Evolutionary conservation across 2,888 invertebrate species (phyloP).

Genomic region (Myopa tessellatipennis): DNA sequence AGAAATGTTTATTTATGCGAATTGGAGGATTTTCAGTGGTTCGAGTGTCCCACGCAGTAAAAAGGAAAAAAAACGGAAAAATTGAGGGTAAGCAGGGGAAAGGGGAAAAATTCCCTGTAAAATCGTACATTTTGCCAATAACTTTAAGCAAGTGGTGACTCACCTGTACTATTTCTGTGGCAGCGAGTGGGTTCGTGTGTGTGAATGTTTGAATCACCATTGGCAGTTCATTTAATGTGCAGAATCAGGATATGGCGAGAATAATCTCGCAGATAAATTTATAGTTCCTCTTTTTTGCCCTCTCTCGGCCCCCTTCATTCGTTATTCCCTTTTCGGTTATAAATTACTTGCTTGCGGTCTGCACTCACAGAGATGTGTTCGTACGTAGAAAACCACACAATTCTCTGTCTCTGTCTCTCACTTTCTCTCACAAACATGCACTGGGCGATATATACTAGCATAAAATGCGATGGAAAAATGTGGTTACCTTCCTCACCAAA

Average conservation of each 20-base stretch:
- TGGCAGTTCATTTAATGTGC: constrained; percentile 40
- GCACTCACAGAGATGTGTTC: constrained; percentile 13
- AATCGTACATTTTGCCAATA: constrained; percentile 5
- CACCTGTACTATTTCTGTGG: background rate
- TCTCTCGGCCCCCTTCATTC: background rate
- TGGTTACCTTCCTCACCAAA: background rate
- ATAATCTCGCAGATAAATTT: constrained; percentile 34
- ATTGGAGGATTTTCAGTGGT: constrained; percentile 26
- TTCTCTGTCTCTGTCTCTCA: background rate
- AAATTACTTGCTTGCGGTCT: constrained; percentile 38
- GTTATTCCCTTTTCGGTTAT: constrained; percentile 39
- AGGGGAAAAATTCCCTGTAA: background rate
- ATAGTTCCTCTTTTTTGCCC: constrained; percentile 6
- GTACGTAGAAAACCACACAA: background rate
- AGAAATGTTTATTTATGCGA: constrained; percentile 12
- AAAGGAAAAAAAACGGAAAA: background rate
- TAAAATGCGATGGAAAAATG: constrained; percentile 15
- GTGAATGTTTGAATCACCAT: constrained; percentile 22
- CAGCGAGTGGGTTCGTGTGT: background rate
- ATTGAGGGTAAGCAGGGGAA: background rate
- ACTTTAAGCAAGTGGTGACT: background rate
- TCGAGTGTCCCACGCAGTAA: constrained; percentile 11
- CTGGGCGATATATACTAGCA: background rate
- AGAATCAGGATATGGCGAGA: constrained; percentile 36
- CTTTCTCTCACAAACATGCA: background rate